Evolutionary conservation across 2,888 invertebrate genomes (phyloP).

Genomic region (Himalopsyche tibetana): DNA sequence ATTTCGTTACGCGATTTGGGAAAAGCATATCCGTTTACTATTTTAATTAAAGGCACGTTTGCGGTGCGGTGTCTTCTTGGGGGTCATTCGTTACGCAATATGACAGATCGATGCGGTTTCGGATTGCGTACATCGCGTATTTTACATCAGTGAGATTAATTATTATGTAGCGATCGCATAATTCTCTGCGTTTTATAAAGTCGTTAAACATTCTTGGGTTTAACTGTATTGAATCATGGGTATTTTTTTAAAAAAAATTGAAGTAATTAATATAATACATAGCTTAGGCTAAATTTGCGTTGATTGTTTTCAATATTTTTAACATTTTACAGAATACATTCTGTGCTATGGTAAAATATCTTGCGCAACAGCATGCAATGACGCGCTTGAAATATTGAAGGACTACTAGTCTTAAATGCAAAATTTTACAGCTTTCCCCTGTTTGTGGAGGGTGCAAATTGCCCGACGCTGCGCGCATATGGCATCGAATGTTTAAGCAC

Average conservation of each 20-base stretch:
- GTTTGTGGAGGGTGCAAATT: conserved; percentile 60
- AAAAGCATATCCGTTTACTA: no score
- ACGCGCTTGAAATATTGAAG: conserved; percentile 27
- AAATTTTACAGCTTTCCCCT: conserved; percentile 44
- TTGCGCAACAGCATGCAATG: background rate
- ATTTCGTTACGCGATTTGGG: no score
- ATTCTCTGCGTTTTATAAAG: no score
- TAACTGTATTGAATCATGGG: background rate
- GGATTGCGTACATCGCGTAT: background rate
- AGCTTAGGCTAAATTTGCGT: no score
- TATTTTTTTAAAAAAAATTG: background rate
- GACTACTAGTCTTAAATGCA: background rate
- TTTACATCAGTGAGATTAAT: background rate
- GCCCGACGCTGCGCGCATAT: conserved; percentile 63
- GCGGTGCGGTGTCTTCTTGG: background rate
- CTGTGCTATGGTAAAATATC: no score
- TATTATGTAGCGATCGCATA: no score
- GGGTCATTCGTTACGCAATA: background rate
- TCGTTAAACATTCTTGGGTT: no score
- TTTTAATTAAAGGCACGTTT: background rate
- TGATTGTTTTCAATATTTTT: no score
- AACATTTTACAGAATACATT: no score
- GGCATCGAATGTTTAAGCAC: conserved; percentile 64
- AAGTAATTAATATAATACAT: no score
- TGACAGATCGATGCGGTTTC: background rate